Evolutionary conservation across 2,113 vertebrate genomes (phyloP), one percentile per base, ranked within the genome.

Genomic region (Cathartes aura): DNA sequence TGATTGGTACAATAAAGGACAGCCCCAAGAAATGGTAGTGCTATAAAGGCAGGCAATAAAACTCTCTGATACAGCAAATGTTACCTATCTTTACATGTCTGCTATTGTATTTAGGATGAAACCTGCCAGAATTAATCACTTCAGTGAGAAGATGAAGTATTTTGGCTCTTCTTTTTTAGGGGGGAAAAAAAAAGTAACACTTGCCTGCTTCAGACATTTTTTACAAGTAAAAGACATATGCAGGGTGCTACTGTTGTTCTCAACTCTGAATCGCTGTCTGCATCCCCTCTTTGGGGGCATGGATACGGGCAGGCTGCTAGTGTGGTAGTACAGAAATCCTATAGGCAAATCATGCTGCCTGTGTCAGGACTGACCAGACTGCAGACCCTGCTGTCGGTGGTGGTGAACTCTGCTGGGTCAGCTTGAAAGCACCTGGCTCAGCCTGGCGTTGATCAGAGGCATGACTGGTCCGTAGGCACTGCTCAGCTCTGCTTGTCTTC

Each of bases 351-450:
- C 24, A 5, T 4, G 15, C 30, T 62, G 63, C 47, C n/a, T 59
- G 12, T 32, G n/a, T 43, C 29, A 45, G 64, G 12, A 30, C 32
- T 74, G 36, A n/a, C 15, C 18, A 43, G 42, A 8, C 21, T 40
- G 18, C n/a, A 89, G 59, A 26, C 8, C 15, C 26, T 24, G 23
- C 29, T 0, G 0, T 5, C 0, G 0, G 11, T n/a, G 15, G 4
- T 34, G 23, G 36, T 62, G 38, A 74, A 9, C 23, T 58, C 40
- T 47, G 5, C 36, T 20, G 11, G 32, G 52, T 48, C 70, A 68
- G 27, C 38, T 38, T 50, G 52, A 63, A 32, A 79, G 52, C 67
- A 27, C 6, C 15, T 24, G 22, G 21, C 6, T 36, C 38, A 67
- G 38, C 16, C 45, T 47, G 38, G 19, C 20, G 1, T 6, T 78